phyloP scores from a whole-genome alignment of 2,888 invertebrate genomes.

The Ceramica pisi region DNA sequence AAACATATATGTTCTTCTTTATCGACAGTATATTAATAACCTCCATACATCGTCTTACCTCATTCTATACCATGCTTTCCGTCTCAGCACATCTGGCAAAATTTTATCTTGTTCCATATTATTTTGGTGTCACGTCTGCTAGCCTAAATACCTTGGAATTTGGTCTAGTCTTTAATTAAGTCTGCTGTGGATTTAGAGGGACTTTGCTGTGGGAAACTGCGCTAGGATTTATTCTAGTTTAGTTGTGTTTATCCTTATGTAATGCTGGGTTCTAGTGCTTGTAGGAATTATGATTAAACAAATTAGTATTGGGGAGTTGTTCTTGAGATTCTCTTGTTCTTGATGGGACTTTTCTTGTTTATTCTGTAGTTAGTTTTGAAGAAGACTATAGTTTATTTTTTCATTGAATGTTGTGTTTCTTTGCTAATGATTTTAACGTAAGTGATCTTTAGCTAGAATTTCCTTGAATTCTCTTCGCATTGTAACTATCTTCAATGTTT shows the following conservation, averaged over 20 bases:
- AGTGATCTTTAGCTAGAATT: not conserved
- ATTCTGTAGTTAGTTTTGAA: not conserved
- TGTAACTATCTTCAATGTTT: too few relatives aligned
- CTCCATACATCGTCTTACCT: constrained; percentile 10
- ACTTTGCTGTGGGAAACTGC: constrained; percentile 19
- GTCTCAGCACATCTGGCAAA: constrained; percentile 46
- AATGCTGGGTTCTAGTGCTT: not conserved
- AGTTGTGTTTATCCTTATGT: constrained; percentile 35
- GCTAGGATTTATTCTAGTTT: constrained; percentile 46
- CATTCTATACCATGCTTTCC: constrained; percentile 28
- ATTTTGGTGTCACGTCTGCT: constrained; percentile 43
- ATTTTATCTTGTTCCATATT: constrained; percentile 47
- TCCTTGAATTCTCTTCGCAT: not conserved
- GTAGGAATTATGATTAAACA: constrained; percentile 1
- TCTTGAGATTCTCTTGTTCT: not conserved
- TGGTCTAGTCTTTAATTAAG: constrained; percentile 55
- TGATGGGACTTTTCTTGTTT: not conserved
- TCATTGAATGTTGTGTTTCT: not conserved
- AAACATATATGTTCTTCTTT: constrained; percentile 14
- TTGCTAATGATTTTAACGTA: not conserved
- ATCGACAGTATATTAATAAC: constrained; percentile 42
- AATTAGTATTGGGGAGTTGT: not conserved
- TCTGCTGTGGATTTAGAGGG: constrained; percentile 44
- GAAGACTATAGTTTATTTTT: not conserved
- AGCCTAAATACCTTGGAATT: constrained; percentile 55